Evolutionary conservation across 2,113 vertebrate species (phyloP), one percentile per base, ranked within the genome.

Genomic region (Protomyctophum bolini): DNA sequence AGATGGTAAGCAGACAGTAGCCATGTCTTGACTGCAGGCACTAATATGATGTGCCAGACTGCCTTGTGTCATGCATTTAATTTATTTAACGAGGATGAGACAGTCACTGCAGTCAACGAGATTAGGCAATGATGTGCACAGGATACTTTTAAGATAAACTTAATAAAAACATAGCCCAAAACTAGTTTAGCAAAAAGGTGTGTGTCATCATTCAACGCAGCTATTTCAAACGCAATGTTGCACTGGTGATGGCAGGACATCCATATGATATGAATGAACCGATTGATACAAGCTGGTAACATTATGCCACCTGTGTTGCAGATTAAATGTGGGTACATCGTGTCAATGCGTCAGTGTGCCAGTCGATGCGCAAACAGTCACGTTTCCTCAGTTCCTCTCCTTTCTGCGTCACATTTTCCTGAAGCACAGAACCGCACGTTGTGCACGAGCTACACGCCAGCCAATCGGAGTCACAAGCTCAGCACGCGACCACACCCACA

Each of bases 371-470:
- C 64, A 15, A 80, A 15, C 85, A 75, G 82, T 90, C 90, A 93
- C 90, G 91, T 91, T 82, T 41, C 33, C 5, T 6, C 90, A 90
- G 91, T 82, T 41, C 33, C 5, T 6, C 85, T 29, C 77, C 75
- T 88, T 84, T 72, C 86, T 94, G 92, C 92, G 92, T 93, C 93
- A 93, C 87, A 83, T 89, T 90, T 87, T 89, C 88, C 92, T 90
- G 80, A 75, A 7, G 74, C 51, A 2, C 59, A 52, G 50, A 80
- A 41, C 33, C 33, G 33, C 33, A 41, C 33, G 33, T 41, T 41
- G 60, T 70, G 83, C 76, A 77, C 76, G 77, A 62, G 73, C 83
- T 65, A 66, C 58, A 54, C 68, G 60, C 12, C 6, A 52, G 52
- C 87, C 88, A 91, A 86, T 89, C 51, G 56, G 72, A 77, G 28